Evolutionary conservation across 2,113 vertebrate species (phyloP).

Genomic region (Tachysurus fulvidraco): DNA sequence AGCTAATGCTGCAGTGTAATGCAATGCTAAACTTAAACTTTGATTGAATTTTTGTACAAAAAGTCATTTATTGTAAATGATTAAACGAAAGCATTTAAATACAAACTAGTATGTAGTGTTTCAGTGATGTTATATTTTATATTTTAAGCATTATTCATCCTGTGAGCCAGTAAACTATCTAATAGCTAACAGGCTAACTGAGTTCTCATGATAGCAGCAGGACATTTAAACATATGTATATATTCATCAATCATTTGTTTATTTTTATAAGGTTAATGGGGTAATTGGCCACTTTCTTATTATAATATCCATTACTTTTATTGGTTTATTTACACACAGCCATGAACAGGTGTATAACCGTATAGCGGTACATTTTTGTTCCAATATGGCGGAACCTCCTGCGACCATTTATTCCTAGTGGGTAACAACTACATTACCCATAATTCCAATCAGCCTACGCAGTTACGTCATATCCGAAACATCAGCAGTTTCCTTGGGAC

Average conservation of each 20-base stretch:
- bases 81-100: not conserved
- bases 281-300: too few relatives aligned
- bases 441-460: not conserved
- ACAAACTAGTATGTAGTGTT: not conserved
- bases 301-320: not conserved
- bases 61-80: not conserved
- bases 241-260: not conserved
- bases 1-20: not conserved
- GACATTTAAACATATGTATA: not conserved
- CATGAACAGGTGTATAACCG: not conserved
- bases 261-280: not conserved
- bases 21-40: not conserved
- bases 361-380: not conserved
- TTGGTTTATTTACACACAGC: not conserved
- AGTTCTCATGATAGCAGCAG: not conserved
- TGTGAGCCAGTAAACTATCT: not conserved
- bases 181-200: not conserved
- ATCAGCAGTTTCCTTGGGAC: conserved; percentile 66
- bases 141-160: not conserved
- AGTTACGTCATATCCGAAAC: conserved; percentile 58
- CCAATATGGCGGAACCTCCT: not conserved
- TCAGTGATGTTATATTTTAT: not conserved
- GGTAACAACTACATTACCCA: conserved; percentile 67
- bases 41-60: too few relatives aligned
- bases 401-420: too few relatives aligned